Evolutionary conservation across 2,797 vertebrate species (phyloP).

Genomic region (Phrynocephalus guinanensis): DNA sequence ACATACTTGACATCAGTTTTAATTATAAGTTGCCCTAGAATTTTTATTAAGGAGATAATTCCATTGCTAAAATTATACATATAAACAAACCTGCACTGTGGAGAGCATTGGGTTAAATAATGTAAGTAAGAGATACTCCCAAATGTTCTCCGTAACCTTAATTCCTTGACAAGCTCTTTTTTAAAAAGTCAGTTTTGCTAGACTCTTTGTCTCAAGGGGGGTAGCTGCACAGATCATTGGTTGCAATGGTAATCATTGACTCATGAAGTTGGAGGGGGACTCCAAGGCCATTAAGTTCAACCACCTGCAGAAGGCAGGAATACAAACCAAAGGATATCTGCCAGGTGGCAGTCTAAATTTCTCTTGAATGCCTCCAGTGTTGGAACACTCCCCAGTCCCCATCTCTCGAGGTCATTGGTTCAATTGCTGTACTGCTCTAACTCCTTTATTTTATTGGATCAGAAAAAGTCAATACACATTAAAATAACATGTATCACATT

Average conservation of each 20-base stretch:
- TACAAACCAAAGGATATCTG: no score
- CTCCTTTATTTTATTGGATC: neutral
- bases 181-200: neutral
- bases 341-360: no score
- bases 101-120: neutral
- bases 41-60: conserved; percentile 2
- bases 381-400: no score
- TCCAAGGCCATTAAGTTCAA: no score
- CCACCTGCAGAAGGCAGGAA: no score
- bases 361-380: no score
- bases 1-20: neutral
- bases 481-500: neutral
- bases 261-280: no score
- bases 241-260: neutral
- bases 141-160: neutral
- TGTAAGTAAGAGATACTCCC: neutral
- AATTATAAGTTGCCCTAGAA: neutral
- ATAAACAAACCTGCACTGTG: neutral
- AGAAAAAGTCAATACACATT: neutral
- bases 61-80: neutral
- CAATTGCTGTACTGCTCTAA: neutral
- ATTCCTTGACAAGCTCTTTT: conserved; percentile 5
- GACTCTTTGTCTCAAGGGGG: no score
- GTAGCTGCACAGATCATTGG: neutral
- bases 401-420: no score